phyloP scores from a whole-genome alignment of 1,140 invertebrate species.

The Mya arenaria region DNA sequence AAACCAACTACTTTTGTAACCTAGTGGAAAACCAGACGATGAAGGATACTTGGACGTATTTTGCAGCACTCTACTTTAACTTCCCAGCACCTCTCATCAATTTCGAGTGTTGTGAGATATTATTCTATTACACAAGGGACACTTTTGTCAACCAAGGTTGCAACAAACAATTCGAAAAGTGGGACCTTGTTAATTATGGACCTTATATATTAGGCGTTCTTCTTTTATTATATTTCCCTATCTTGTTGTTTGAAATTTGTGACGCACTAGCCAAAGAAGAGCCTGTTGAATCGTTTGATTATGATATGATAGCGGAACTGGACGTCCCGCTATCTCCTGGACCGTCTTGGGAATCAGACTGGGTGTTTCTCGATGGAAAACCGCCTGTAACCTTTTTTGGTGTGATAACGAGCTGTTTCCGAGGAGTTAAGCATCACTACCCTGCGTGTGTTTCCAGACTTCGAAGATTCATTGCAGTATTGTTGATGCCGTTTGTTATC shows the following conservation, averaged over 20 bases:
- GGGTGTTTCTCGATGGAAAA: background rate
- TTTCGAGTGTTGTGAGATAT: background rate
- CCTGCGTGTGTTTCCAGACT: background rate
- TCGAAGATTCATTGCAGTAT: background rate
- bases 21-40: background rate
- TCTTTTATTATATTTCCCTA: background rate
- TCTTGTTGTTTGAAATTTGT: background rate
- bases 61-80: conserved; percentile 11
- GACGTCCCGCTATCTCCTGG: background rate
- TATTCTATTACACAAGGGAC: background rate
- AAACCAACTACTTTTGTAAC: background rate
- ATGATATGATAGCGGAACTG: background rate
- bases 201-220: background rate
- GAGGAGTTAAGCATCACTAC: background rate
- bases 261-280: background rate
- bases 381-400: background rate
- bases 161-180: background rate
- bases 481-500: background rate
- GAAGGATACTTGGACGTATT: too few species aligned
- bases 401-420: background rate
- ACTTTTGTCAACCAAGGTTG: background rate
- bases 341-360: background rate
- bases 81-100: conserved; percentile 7
- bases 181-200: background rate
- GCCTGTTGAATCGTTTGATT: background rate